A percentile compares a stretch with the other conserved stretches of the same genome.
Evolutionary conservation across 2,888 invertebrate genomes (phyloP).

Genomic region (Koerneria pararmatus): DNA sequence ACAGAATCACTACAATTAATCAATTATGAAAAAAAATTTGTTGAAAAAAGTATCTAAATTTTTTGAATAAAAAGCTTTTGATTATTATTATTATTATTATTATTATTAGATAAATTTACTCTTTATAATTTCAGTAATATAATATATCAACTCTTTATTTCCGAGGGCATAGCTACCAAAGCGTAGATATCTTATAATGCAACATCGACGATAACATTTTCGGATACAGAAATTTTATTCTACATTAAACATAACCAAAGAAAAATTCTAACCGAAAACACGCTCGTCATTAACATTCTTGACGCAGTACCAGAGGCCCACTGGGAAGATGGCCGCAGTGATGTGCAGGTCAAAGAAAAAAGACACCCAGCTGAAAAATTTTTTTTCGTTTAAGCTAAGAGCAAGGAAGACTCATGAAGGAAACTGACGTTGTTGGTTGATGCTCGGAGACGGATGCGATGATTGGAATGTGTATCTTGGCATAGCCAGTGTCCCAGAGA

Average conservation of each 20-base stretch:
- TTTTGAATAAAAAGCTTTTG: too few species aligned
- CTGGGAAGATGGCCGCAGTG: slow-evolving; percentile 91
- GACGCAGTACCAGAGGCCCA: slow-evolving; percentile 97
- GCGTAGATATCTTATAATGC: too few species aligned
- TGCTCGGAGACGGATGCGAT: slow-evolving; percentile 98
- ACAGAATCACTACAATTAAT: slow-evolving; percentile 93
- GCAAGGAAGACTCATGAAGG: slow-evolving; percentile 63
- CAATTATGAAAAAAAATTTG: too few species aligned
- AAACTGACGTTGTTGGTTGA: slow-evolving; percentile 75
- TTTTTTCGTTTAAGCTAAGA: neutral
- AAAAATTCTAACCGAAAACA: slow-evolving; percentile 77
- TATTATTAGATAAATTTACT: too few species aligned
- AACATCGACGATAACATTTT: too few species aligned
- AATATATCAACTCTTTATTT: too few species aligned
- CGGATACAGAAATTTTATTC: too few species aligned
- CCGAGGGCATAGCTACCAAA: too few species aligned
- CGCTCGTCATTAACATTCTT: slow-evolving; percentile 93
- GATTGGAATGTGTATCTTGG: slow-evolving; percentile 97
- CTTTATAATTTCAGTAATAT: too few species aligned
- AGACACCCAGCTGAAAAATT: slow-evolving; percentile 76
- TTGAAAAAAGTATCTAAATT: too few species aligned
- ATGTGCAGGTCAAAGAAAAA: slow-evolving; percentile 98
- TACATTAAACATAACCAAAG: slow-evolving; percentile 7
- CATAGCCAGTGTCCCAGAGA: slow-evolving; percentile 97
- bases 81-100: too few species aligned